Conservation (phyloP, 2,113 vertebrate genomes). For the Gallinago undulata region DNA sequence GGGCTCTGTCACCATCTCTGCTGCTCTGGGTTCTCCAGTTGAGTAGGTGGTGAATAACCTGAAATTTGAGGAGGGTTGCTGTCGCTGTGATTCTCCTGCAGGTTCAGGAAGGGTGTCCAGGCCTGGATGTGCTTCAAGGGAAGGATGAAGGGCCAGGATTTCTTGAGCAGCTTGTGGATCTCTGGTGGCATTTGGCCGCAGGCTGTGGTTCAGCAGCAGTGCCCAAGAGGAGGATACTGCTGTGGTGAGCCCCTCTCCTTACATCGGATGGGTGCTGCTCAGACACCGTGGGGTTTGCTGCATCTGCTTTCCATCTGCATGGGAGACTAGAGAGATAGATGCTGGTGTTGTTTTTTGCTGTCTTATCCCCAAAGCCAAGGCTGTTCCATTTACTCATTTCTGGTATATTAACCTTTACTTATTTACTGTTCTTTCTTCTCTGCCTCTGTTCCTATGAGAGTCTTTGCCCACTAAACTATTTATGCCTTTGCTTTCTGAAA, state of each 20-base stretch:
- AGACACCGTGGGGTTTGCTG: neutral
- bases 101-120: neutral
- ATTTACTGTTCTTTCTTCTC: neutral
- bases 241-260: neutral
- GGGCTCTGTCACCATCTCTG: neutral
- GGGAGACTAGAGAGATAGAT: neutral
- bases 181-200: neutral
- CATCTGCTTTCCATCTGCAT: neutral
- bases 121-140: neutral
- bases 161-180: neutral
- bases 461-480: neutral
- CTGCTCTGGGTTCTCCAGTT: accelerated
- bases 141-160: neutral
- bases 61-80: neutral
- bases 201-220: neutral
- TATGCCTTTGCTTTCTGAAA: neutral
- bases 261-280: neutral
- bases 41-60: neutral
- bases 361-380: neutral
- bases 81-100: neutral
- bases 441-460: neutral
- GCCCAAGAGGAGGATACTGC: neutral
- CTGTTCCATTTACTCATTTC: neutral
- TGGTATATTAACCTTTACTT: neutral
- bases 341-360: neutral